These are phyloP conservation scores for Tichodroma muraria DNA, from an alignment of 2,113 vertebrate genomes.

Conservation along the genomic window DNA sequence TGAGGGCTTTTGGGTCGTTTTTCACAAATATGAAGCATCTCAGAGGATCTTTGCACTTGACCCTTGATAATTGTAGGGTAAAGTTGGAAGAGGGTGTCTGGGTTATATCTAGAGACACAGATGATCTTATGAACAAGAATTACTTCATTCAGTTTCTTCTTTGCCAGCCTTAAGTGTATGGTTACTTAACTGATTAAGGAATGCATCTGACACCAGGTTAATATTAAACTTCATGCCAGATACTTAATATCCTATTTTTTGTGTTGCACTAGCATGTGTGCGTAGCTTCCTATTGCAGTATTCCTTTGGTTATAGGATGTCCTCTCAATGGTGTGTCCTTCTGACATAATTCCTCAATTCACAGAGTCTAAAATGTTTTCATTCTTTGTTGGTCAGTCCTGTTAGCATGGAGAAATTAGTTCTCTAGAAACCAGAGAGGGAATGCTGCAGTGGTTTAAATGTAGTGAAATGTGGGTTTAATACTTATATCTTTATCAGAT, in stretches of 20 bases:
- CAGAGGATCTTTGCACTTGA: not conserved
- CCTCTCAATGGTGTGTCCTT: not conserved
- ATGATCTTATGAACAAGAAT: not conserved
- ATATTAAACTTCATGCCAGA: not conserved
- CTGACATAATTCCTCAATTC: not conserved
- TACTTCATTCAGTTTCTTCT: not conserved
- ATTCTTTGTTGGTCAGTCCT: not conserved
- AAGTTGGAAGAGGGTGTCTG: not conserved
- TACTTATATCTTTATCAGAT: slow-evolving; percentile 74
- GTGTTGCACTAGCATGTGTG: not conserved
- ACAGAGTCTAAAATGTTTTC: not conserved
- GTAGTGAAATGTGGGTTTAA: not conserved
- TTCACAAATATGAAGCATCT: not conserved
- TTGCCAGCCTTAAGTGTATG: not conserved
- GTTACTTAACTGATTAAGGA: not conserved
- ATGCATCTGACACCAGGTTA: not conserved
- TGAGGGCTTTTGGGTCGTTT: not conserved
- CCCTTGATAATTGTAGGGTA: not conserved
- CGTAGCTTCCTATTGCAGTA: not conserved
- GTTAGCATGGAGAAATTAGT: not conserved
- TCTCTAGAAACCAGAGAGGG: not conserved
- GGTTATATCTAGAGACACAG: not conserved
- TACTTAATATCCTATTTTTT: not conserved
- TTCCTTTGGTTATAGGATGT: not conserved
- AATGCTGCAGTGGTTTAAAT: not conserved